Evolutionary conservation across 1,140 invertebrate genomes (phyloP).

Genomic region (Euura saliciscinereae): DNA sequence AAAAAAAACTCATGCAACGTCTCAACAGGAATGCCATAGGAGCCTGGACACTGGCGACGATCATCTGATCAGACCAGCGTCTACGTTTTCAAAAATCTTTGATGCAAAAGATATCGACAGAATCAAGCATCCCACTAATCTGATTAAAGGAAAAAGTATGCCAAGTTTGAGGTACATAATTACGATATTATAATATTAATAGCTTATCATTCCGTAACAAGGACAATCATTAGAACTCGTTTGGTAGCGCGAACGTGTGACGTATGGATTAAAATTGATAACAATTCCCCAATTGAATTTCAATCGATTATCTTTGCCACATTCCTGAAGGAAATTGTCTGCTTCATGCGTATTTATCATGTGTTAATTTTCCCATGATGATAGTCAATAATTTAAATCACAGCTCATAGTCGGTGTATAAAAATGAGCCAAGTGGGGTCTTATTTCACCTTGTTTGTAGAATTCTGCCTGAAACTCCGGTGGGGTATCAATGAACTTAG

Average conservation of each 20-base stretch:
- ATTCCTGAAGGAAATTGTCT: no score
- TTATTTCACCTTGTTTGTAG: no score
- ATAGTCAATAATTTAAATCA: no score
- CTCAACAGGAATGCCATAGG: conserved; percentile 73
- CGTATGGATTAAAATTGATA: not conserved
- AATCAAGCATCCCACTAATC: conserved; percentile 65
- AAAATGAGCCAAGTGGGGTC: no score
- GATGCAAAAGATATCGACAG: conserved; percentile 55
- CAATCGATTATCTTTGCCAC: no score
- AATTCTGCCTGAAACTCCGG: no score
- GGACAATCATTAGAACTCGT: not conserved
- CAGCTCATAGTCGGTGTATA: no score
- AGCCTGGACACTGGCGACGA: conserved; percentile 81
- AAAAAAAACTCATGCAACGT: conserved; percentile 14
- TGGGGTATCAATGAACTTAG: no score
- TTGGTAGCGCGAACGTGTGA: conserved; percentile 18
- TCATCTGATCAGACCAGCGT: conserved; percentile 69
- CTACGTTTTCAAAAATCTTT: conserved; percentile 67
- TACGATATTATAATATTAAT: conserved; percentile 15
- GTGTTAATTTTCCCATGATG: no score
- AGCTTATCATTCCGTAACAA: not conserved
- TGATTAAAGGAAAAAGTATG: conserved; percentile 94
- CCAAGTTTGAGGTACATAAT: conserved; percentile 84
- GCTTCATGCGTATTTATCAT: no score
- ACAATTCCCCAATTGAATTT: no score